Evolutionary conservation across 2,888 invertebrate species (phyloP), one percentile per base, ranked within the genome.

Genomic region (Blomia tropicalis): DNA sequence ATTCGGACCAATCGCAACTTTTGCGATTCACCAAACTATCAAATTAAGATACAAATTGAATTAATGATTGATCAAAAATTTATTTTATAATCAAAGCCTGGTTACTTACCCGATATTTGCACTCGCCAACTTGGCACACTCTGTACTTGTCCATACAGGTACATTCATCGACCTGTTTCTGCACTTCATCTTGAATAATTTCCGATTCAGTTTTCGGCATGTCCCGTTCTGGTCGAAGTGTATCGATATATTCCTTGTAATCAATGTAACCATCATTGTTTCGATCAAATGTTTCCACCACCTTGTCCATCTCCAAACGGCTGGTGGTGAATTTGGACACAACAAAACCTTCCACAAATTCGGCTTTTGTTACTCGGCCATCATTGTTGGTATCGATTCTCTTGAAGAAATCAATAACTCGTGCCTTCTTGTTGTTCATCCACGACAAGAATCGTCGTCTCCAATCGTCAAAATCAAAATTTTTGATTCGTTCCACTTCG

Each of bases 391-490:
- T 88, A 77, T 98, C 98, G 84, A 95, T 93, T 76, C 95, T 89
- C 67, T 96, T 83, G 84, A 98, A 98, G 72, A 98, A 81, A 77
- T 99, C 98, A 70, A 95, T 95, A 69, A 96, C 81, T 47, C 98
- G 81, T 11, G 93, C 91, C 79, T 98, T 96, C 80, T 96, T 95
- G 80, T 93, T 90, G 76, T 95, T 93, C 91, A 95, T 93, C 84
- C 92, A 93, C 76, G 87, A 89, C 74, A 95, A 79, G 85, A 95
- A 96, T 77, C 88, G 81, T 79, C 88, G 90, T 70, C 95, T 85
- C 98, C 98, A 98, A 72, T 96, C 93, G 74, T 98, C 96, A 90
- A 96, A 99, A 72, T 91, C 91, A 80, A 99, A 99, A 83, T 93
- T 88, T 74, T 92, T 90, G 66, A 96, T 88, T 69, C 92, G 82